These are phyloP conservation scores for Zeus faber DNA, from an alignment of 2,113 vertebrate genomes.

Conservation along the genomic window DNA sequence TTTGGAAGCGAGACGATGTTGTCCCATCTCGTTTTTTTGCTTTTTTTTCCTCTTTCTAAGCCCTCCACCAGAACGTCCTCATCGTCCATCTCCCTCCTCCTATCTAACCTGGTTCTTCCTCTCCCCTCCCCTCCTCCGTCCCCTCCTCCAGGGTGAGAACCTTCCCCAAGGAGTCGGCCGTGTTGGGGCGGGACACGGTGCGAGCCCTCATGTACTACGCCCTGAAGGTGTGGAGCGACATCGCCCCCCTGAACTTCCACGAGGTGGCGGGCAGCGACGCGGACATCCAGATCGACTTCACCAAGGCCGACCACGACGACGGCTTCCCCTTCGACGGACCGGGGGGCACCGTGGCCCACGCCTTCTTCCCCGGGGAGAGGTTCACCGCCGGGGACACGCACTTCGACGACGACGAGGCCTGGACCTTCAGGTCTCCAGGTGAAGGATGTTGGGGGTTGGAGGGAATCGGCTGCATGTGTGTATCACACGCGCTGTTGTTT, in stretches of 20 bases:
- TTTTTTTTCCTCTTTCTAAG: no score
- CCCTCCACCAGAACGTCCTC: no score
- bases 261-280: conserved; percentile 90
- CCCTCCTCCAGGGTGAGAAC: conserved; percentile 81
- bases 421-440: conserved; percentile 90
- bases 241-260: conserved; percentile 91
- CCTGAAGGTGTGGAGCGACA: conserved; percentile 96
- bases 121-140: conserved; percentile 2
- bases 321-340: conserved; percentile 95
- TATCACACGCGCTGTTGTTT: no score
- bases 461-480: no score
- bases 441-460: no score
- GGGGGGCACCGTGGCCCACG: conserved; percentile 90
- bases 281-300: conserved; percentile 97
- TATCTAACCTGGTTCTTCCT: neutral
- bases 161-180: conserved; percentile 84
- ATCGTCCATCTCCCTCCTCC: neutral
- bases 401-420: conserved; percentile 86
- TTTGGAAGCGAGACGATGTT: no score
- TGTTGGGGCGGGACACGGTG: conserved; percentile 87
- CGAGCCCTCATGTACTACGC: conserved; percentile 95
- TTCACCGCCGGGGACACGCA: conserved; percentile 83
- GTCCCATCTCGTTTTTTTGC: no score
- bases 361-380: conserved; percentile 85
- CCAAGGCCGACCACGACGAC: conserved; percentile 87